A percentile compares a stretch with the other conserved stretches of the same genome.
Evolutionary conservation across 2,113 vertebrate species (phyloP).

Genomic region (Apistogramma diplotaenia): DNA sequence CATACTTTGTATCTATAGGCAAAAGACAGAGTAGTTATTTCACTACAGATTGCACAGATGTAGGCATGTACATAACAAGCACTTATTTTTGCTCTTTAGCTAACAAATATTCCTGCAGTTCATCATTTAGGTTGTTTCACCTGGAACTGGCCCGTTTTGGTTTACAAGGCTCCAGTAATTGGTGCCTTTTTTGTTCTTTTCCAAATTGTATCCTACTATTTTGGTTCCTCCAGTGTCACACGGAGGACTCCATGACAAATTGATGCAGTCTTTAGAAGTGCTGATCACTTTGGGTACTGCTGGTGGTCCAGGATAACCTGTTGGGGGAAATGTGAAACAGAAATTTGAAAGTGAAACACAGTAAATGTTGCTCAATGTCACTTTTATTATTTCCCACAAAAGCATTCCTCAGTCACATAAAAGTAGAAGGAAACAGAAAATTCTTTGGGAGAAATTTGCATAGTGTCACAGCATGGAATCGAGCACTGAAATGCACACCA

Average conservation of each 20-base stretch:
- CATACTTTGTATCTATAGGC: constrained; percentile 78
- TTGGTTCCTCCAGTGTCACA: constrained; percentile 75
- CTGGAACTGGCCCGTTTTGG: constrained; percentile 73
- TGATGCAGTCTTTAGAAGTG: constrained; percentile 79
- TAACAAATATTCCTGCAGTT: not conserved
- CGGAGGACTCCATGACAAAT: constrained; percentile 81
- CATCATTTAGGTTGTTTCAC: constrained; percentile 54
- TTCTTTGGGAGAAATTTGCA: no score
- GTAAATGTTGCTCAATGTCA: not conserved
- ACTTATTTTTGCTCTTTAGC: not conserved
- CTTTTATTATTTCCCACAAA: not conserved
- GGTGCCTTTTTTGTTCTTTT: constrained; percentile 88
- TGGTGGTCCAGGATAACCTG: constrained; percentile 83
- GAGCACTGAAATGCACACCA: no score
- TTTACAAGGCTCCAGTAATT: constrained; percentile 82
- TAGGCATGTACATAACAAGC: not conserved
- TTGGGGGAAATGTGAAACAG: not conserved
- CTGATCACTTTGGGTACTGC: constrained; percentile 79
- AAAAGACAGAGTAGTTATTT: not conserved
- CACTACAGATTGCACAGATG: not conserved
- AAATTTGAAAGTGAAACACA: not conserved
- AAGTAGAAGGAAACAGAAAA: not conserved
- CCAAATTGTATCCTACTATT: constrained; percentile 84
- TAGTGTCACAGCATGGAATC: no score
- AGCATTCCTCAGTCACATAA: not conserved